These are phyloP conservation scores for Elephas maximus DNA, from an alignment of 2,113 vertebrate species.

Conservation along the genomic window DNA sequence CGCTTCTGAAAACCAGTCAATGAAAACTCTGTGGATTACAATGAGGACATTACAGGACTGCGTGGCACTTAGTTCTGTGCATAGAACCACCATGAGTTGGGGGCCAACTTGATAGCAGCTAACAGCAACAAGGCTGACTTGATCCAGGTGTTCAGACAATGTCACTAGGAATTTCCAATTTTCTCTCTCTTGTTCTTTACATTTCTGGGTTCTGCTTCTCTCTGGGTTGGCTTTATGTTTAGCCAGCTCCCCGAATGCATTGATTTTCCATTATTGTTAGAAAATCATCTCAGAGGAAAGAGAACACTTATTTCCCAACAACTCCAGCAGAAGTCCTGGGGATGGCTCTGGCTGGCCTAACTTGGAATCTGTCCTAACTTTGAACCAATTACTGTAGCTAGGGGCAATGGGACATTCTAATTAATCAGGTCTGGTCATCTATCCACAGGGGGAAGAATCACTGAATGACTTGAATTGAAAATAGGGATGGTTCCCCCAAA, in stretches of 20 bases:
- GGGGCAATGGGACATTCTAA: neutral
- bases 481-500: neutral
- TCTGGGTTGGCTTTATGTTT: neutral
- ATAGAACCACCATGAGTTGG: too few relatives aligned
- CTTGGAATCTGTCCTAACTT: neutral
- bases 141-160: neutral
- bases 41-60: too few relatives aligned
- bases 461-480: neutral
- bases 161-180: neutral
- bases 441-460: neutral
- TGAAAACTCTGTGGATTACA: too few relatives aligned
- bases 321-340: neutral
- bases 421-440: neutral
- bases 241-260: conserved; percentile 4
- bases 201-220: neutral
- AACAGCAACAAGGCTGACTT: neutral
- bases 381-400: neutral
- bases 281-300: conserved; percentile 38
- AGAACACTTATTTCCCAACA: neutral
- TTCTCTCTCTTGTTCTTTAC: neutral
- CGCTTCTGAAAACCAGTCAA: too few relatives aligned
- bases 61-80: too few relatives aligned
- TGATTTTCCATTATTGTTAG: conserved; percentile 44
- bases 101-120: too few relatives aligned
- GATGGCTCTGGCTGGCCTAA: conserved; percentile 25